These are phyloP conservation scores for Helicoverpa assulta DNA, from an alignment of 2,888 invertebrate species.

Conservation along the genomic window DNA sequence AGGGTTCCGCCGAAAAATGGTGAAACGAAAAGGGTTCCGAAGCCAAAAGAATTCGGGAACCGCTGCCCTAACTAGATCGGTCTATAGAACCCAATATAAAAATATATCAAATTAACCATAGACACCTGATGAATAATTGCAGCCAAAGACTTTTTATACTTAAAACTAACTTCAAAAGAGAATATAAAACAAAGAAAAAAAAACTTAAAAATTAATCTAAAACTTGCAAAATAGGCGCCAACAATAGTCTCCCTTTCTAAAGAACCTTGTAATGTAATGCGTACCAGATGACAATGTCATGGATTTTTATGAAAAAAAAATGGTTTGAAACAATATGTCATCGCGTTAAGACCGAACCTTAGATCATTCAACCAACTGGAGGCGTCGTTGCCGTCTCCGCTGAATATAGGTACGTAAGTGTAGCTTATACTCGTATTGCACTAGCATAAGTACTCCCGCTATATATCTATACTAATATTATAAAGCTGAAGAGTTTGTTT, in stretches of 20 bases:
- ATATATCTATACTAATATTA: too few species aligned
- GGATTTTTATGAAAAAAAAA: conserved; percentile 61
- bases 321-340: conserved; percentile 59
- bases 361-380: too few species aligned
- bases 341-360: conserved; percentile 7
- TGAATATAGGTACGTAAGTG: too few species aligned
- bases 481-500: too few species aligned
- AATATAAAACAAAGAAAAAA: conserved; percentile 17
- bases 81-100: background rate
- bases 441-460: too few species aligned
- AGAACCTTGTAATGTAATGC: conserved; percentile 44
- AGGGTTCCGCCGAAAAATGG: too few species aligned
- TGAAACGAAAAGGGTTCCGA: too few species aligned
- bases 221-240: conserved; percentile 3
- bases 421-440: too few species aligned
- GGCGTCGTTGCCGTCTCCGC: too few species aligned
- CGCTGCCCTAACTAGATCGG: too few species aligned
- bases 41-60: too few species aligned
- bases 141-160: background rate
- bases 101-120: background rate
- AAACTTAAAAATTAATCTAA: background rate
- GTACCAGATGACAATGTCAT: conserved; percentile 58
- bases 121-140: background rate
- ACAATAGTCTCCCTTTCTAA: conserved; percentile 25
- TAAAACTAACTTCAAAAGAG: background rate